Evolutionary conservation across 2,888 invertebrate species (phyloP).

Genomic region (Lithosia quadra): DNA sequence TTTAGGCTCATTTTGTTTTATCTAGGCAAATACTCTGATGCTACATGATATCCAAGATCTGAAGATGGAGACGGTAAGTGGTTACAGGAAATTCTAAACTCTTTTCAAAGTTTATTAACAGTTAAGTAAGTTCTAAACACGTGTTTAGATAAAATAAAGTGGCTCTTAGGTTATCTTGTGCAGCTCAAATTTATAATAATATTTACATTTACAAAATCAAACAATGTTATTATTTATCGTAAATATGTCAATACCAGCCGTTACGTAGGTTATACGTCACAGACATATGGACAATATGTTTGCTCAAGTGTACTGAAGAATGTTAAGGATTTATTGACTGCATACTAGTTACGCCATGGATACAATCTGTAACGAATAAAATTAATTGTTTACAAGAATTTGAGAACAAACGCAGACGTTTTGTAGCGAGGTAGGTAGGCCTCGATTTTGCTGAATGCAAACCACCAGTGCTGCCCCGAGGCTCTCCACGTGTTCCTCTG

Average conservation of each 20-base stretch:
- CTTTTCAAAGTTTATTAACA: too few relatives aligned
- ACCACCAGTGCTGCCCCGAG: too few relatives aligned
- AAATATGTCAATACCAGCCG: conserved; percentile 1
- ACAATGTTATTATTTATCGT: background rate
- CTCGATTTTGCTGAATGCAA: too few relatives aligned
- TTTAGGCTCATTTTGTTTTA: too few relatives aligned
- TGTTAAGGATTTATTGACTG: conserved; percentile 1
- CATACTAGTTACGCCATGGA: background rate
- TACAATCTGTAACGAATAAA: background rate
- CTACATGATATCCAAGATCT: too few relatives aligned
- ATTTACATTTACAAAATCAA: background rate
- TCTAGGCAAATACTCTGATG: too few relatives aligned
- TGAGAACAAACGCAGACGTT: background rate
- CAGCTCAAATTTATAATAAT: background rate
- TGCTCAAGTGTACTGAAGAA: conserved; percentile 8
- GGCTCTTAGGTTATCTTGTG: background rate
- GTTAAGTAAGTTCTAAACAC: too few relatives aligned
- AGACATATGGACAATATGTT: conserved; percentile 8
- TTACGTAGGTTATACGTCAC: conserved; percentile 6
- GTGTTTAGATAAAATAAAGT: too few relatives aligned
- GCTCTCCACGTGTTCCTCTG: too few relatives aligned
- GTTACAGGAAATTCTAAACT: too few relatives aligned
- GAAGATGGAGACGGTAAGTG: too few relatives aligned
- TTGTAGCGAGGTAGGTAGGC: background rate
- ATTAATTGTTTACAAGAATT: background rate